phyloP scores from a whole-genome alignment of 1,140 invertebrate species.

The Phocides pigmalion region DNA sequence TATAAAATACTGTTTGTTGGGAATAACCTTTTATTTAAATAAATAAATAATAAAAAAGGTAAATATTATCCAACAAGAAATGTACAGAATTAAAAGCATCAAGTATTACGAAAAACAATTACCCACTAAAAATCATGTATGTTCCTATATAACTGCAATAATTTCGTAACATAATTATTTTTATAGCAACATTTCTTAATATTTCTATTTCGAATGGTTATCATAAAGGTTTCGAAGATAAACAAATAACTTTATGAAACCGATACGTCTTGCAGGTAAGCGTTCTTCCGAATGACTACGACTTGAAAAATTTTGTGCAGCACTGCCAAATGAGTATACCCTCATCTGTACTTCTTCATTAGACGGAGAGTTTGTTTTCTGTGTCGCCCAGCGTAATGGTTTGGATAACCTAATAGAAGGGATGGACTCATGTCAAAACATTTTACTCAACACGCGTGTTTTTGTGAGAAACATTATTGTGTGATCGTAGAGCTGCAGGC shows the following conservation, averaged over 20 bases:
- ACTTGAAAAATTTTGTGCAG: slow-evolving; percentile 27
- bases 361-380: slow-evolving; percentile 69
- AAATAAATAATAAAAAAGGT: too few species aligned
- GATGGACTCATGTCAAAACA: neutral
- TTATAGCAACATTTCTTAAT: neutral
- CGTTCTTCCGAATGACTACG: slow-evolving; percentile 39
- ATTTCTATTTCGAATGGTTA: neutral
- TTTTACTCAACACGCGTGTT: too few species aligned
- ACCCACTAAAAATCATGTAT: too few species aligned
- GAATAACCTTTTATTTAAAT: too few species aligned
- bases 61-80: too few species aligned
- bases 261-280: slow-evolving; percentile 46
- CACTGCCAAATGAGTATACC: slow-evolving; percentile 64
- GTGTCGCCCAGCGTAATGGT: slow-evolving; percentile 67
- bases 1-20: too few species aligned
- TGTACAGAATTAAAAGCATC: too few species aligned
- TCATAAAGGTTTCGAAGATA: neutral
- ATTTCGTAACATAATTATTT: too few species aligned
- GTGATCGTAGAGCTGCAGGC: too few species aligned
- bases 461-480: too few species aligned
- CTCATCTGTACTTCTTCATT: slow-evolving; percentile 65
- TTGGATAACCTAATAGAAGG: slow-evolving; percentile 62
- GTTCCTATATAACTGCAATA: too few species aligned
- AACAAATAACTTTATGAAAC: slow-evolving; percentile 34
- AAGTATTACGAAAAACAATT: too few species aligned